Evolutionary conservation across 2,113 vertebrate genomes (phyloP).

Genomic region (Taurulus bubalis): DNA sequence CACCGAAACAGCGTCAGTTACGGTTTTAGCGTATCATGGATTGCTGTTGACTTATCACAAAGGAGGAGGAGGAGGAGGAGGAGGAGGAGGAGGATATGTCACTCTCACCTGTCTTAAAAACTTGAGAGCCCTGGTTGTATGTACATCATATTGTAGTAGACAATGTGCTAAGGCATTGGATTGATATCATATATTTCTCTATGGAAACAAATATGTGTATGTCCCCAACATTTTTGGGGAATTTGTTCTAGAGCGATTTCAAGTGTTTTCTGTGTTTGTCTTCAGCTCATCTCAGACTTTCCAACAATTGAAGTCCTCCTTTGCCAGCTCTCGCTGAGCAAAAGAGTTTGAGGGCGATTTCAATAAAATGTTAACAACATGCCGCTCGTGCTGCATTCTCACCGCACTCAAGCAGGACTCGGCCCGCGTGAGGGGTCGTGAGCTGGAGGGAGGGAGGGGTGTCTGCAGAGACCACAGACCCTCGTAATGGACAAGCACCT

Average conservation of each 20-base stretch:
- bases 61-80: too few species aligned
- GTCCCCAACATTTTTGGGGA: too few species aligned
- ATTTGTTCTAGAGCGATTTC: neutral
- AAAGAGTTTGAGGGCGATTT: constrained; percentile 68
- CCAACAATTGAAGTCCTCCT: constrained; percentile 18
- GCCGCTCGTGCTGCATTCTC: constrained; percentile 15
- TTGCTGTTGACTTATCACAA: too few species aligned
- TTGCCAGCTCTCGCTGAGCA: constrained; percentile 40
- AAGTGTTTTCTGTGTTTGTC: neutral
- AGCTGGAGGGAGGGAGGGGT: neutral
- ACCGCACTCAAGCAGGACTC: constrained; percentile 43
- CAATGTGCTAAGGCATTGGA: neutral
- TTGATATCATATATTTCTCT: neutral
- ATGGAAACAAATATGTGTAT: too few species aligned
- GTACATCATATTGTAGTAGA: neutral
- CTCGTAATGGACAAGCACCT: constrained; percentile 69
- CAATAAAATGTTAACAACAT: constrained; percentile 73
- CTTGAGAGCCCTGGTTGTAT: too few species aligned
- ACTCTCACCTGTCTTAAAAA: too few species aligned
- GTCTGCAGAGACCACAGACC: constrained; percentile 55
- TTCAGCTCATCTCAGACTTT: constrained; percentile 7
- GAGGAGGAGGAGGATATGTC: too few species aligned
- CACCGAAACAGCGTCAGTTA: too few species aligned
- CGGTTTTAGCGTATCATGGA: too few species aligned
- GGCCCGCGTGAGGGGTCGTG: constrained; percentile 12